These are phyloP conservation scores for Dendrolimus punctatus DNA, from an alignment of 1,140 invertebrate genomes.

Conservation along the genomic window DNA sequence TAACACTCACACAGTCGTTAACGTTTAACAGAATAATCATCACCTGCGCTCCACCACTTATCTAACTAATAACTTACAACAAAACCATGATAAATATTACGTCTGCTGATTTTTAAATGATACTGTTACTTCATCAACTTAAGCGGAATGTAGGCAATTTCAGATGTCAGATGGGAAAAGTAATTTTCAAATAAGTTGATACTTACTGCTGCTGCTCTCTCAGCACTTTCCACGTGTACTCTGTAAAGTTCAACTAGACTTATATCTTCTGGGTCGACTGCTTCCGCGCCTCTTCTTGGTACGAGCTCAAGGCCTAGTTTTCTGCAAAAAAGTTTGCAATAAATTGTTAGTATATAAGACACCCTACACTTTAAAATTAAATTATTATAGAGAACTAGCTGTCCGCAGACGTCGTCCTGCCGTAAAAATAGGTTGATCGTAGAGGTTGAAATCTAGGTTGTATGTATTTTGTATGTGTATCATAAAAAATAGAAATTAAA, in stretches of 20 bases:
- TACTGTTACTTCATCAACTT: neutral
- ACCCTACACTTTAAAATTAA: too few relatives aligned
- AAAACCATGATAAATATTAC: slow-evolving; percentile 1
- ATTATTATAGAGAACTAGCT: too few relatives aligned
- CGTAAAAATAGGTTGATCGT: too few relatives aligned
- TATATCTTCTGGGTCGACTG: slow-evolving; percentile 90
- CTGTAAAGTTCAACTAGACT: slow-evolving; percentile 92
- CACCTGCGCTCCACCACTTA: neutral
- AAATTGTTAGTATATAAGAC: too few relatives aligned
- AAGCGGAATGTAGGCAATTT: too few relatives aligned
- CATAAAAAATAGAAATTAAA: too few relatives aligned
- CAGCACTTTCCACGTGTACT: slow-evolving; percentile 87
- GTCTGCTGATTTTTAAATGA: neutral
- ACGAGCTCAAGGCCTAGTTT: slow-evolving; percentile 94
- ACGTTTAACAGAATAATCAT: too few relatives aligned
- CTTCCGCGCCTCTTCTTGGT: slow-evolving; percentile 87
- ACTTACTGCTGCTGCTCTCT: slow-evolving; percentile 79
- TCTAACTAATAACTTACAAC: neutral
- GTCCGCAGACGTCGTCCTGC: too few relatives aligned
- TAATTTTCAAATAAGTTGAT: neutral
- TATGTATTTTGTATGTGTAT: too few relatives aligned
- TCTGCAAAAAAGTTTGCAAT: slow-evolving; percentile 74
- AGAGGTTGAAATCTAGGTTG: too few relatives aligned
- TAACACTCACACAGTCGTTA: too few relatives aligned
- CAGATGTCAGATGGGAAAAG: neutral